phyloP scores from a whole-genome alignment of 2,888 invertebrate genomes.

The Drosophila suboccidentalis region DNA sequence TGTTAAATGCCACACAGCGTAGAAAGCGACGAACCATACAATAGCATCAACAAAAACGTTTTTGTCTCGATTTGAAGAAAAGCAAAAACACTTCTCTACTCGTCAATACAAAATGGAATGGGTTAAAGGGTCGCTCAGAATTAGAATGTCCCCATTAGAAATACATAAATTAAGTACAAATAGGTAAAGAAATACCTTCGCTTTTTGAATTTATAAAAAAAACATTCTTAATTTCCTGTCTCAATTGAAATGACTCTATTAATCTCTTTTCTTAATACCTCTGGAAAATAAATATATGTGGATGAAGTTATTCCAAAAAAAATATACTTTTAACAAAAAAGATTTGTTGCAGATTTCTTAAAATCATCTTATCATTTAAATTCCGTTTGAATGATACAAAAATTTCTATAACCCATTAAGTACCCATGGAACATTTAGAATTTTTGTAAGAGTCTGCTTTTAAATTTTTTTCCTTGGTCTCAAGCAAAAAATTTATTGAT shows the following conservation, averaged over 20 bases:
- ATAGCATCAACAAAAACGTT: slow-evolving; percentile 18
- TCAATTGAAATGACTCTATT: neutral
- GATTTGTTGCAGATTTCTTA: no score
- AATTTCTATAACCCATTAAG: no score
- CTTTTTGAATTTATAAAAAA: neutral
- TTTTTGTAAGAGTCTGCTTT: no score
- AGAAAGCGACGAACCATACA: slow-evolving; percentile 51
- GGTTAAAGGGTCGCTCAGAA: slow-evolving; percentile 47
- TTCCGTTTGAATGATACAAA: no score
- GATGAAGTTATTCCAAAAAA: no score
- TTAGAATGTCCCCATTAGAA: neutral
- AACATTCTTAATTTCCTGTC: neutral
- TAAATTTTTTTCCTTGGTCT: no score
- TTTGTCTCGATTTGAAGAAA: slow-evolving; percentile 4
- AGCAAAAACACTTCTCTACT: neutral
- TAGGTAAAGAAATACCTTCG: neutral
- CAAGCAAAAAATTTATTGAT: no score
- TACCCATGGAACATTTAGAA: no score
- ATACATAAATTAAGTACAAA: neutral
- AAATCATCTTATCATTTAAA: no score
- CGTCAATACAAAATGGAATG: slow-evolving; percentile 40
- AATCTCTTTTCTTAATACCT: neutral
- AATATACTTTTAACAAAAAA: no score
- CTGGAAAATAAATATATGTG: no score
- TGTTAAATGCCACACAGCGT: slow-evolving; percentile 48